These are phyloP conservation scores for Athrips mouffetella DNA, from an alignment of 2,888 invertebrate species.

Conservation along the genomic window DNA sequence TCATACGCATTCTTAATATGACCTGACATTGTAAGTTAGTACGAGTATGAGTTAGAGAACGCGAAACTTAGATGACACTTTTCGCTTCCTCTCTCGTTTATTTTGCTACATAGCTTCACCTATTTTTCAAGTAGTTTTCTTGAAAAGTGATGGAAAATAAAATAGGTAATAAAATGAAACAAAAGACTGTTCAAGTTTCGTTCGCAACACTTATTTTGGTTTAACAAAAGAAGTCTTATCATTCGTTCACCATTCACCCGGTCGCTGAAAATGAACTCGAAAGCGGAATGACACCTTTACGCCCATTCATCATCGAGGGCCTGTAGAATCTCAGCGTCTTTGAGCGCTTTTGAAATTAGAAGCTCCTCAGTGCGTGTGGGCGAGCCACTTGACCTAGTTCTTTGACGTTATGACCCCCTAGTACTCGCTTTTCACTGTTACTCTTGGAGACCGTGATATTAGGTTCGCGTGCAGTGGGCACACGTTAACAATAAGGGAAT, in stretches of 20 bases:
- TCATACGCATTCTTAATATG: not conserved
- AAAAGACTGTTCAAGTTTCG: not conserved
- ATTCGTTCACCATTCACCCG: not conserved
- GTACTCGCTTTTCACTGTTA: slow-evolving; percentile 4
- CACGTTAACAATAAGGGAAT: too few species aligned
- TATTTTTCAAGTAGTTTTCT: not conserved
- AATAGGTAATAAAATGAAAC: not conserved
- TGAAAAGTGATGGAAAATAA: not conserved
- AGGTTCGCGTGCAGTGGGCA: slow-evolving; percentile 8
- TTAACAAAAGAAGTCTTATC: not conserved
- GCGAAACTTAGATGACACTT: slow-evolving; percentile 5
- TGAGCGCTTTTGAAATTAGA: slow-evolving; percentile 16
- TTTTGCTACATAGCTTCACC: slow-evolving; percentile 7
- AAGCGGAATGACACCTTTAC: not conserved
- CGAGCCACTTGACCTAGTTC: slow-evolving; percentile 19
- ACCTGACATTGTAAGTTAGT: not conserved
- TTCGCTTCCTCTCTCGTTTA: slow-evolving; percentile 6
- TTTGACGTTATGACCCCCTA: slow-evolving; percentile 10
- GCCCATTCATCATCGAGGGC: slow-evolving; percentile 9
- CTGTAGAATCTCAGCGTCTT: slow-evolving; percentile 9
- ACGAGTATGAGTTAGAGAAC: too few species aligned
- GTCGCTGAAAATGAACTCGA: not conserved
- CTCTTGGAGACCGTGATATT: not conserved
- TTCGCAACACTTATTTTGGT: not conserved
- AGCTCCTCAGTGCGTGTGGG: slow-evolving; percentile 16